phyloP scores from a whole-genome alignment of 2,113 vertebrate species.

The Triplophysa dalaica region DNA sequence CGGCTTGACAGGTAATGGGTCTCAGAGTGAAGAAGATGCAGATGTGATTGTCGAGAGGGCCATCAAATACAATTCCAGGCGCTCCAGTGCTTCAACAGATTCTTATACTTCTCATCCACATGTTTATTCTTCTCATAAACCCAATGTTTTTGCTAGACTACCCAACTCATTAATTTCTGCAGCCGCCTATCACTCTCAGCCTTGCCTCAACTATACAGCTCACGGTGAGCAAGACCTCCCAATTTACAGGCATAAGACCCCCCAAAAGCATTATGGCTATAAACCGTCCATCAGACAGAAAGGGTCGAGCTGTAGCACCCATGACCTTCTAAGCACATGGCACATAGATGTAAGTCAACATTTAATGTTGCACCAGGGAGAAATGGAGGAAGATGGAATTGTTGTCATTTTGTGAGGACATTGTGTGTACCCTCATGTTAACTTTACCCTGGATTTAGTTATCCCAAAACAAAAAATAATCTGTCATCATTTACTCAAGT shows the following conservation, averaged over 20 bases:
- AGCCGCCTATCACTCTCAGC: slow-evolving; percentile 43
- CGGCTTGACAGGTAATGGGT: slow-evolving; percentile 6
- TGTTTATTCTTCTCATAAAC: background rate
- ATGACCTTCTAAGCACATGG: slow-evolving; percentile 44
- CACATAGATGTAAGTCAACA: slow-evolving; percentile 33
- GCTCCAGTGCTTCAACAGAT: background rate
- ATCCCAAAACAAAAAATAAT: no score
- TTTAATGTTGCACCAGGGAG: slow-evolving; percentile 40
- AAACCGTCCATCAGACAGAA: slow-evolving; percentile 38
- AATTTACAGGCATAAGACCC: slow-evolving; percentile 7
- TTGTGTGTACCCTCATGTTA: background rate
- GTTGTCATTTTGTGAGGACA: slow-evolving; percentile 43
- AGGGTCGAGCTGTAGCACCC: slow-evolving; percentile 25
- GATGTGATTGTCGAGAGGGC: slow-evolving; percentile 30
- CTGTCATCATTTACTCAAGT: no score
- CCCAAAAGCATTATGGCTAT: slow-evolving; percentile 38
- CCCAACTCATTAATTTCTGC: slow-evolving; percentile 1
- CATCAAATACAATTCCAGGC: background rate
- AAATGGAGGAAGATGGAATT: slow-evolving; percentile 56
- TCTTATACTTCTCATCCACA: background rate
- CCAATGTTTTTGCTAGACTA: background rate
- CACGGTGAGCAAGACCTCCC: slow-evolving; percentile 7
- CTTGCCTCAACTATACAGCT: slow-evolving; percentile 35
- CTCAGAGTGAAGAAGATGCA: slow-evolving; percentile 37
- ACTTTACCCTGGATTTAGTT: background rate